Evolutionary conservation across 2,797 vertebrate genomes (phyloP), one percentile per base, ranked within the genome.

Genomic region (Cichlasoma orientale): DNA sequence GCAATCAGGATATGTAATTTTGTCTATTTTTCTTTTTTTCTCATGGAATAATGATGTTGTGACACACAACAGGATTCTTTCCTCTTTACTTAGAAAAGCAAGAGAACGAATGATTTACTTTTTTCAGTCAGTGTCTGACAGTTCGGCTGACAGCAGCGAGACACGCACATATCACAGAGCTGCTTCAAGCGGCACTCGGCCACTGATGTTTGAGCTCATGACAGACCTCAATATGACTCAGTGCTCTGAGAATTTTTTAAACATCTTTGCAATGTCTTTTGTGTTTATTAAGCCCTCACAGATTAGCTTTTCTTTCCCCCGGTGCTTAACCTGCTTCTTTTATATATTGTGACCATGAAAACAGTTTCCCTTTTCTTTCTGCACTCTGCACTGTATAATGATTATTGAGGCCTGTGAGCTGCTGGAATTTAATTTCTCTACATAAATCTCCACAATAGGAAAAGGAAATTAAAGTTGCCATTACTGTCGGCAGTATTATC

Each of bases 381-480:
- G 63, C 79, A 75, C 79, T 66, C 79, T 77, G 74, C 70, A 25
- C 82, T 79, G 85, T 88, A 85, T 89, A 84, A 91, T 93, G 87
- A 93, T 94, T 90, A 92, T 91, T 92, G 90, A 93, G 89, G 90
- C 90, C 92, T 92, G 88, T 85, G 80, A 94, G 93, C 93, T 92
- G 92, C 92, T 90, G 90, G 86, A 95, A 95, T 95, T 94, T 94
- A 95, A 96, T 95, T 95, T 95, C 94, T 94, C 88, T 89, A 92
- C 93, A 95, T 94, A 94, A 95, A 96, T 96, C 94, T 95, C 88
- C 91, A 93, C 94, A 94, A 95, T 93, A 94, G 92, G 82, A 95
- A 94, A 94, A 94, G 95, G 95, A 96, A 95, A 95, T 95, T 95
- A 95, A 95, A 95, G 94, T 95, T 94, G 94, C 94, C 94, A 94